Base-by-base conservation (phyloP, 1,140 invertebrate genomes). In the Macrocentrus cingulum region DNA sequence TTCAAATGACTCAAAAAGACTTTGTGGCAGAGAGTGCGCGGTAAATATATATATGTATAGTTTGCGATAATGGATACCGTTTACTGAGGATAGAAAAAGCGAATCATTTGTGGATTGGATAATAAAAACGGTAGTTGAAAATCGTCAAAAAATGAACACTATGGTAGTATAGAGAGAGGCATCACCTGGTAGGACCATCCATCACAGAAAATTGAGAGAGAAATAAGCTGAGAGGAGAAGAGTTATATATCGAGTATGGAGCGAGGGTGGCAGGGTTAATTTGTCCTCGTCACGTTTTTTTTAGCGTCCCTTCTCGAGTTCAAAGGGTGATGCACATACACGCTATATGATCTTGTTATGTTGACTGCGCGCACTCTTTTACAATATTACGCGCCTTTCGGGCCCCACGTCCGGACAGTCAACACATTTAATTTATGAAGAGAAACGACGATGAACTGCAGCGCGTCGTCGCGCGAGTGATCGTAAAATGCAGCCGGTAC, bases 171-270 rank as follows among this genome's bases (percentile, higher is more conserved):
- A 9, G n/a, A 37, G 11, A 22, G 36, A 37, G 29, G 68, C 68
- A 71, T 74, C 72, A 74, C 70, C 72, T 74, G 72, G 72, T 66
- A 44, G 61, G 62, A 69, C 52, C 66, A 74, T 74, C 67, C 63
- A 74, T 74, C 72, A 74, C 36, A 46, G 23, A 22, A 50, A 52
- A 55, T 48, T 59, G 13, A 51, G 37, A 39, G 60, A 42, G 64
- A 68, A 52, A 69, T 65, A 67, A 64, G 60, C 62, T 55, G 39
- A 48, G 11, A 20, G 37, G 36, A n/a, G 4, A 2, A 25, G 13
- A 11, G 37, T 18, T 25, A 41, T 56, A 54, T 29, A 36, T 37
- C 23, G 7, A 20, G 32, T n/a, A n/a, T 19, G 16, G 20, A 9
- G 53, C 55, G 52, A 55, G 61, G 57, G 60, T 65, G 62, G 51